Evolutionary conservation across 2,888 invertebrate species (phyloP), one percentile per base, ranked within the genome.

Genomic region (Zele albiditarsus): DNA sequence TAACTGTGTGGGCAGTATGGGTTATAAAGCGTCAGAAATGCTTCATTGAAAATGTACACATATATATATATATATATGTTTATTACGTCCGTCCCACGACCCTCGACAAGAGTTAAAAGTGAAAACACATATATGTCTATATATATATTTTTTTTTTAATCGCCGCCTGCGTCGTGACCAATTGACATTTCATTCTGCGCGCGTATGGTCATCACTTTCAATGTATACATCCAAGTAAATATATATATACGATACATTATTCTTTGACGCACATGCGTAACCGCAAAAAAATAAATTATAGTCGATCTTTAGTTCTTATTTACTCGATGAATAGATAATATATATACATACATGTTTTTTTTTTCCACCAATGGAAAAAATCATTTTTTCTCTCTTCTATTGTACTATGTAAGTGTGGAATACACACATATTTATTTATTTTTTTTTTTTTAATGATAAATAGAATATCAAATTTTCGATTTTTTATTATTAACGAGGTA

Each of bases 131-230:
- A 20, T 53, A 20, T 8, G 20, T 20, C 6, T 53, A 53, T 20
- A 20, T 42, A 25, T 5, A 60, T 62, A 46, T 28, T 49, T 62
- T 46, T 62, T 31, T 27, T 42, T 16, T 20, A 42, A 27, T 27
- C 38, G 3, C 27, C 62, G 46, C 62, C 20, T 71, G 27, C 28
- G 62, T 31, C 12, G 20, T 71, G 62, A 63, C 42, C 63, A 71
- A 63, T 71, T 71, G 63, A 71, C 71, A 71, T 71, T 63, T 71
- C 25, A 49, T 62, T 69, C 57, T 31, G 10, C 27, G 27, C 62
- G 31, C 27, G 53, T 33, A 58, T 57, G 57, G 31, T 69, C 53
- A 69, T 69, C 57, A 69, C 33, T 46, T 42, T 46, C 27, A 65
- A 31, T 38, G 14, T 65, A n/a, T 8, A n/a, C 49, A 67, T 27